Percentiles rank a stretch among this genome's conserved stretches.
Evolutionary conservation across 2,113 vertebrate genomes (phyloP).

Genomic region (Cavia porcellus): DNA sequence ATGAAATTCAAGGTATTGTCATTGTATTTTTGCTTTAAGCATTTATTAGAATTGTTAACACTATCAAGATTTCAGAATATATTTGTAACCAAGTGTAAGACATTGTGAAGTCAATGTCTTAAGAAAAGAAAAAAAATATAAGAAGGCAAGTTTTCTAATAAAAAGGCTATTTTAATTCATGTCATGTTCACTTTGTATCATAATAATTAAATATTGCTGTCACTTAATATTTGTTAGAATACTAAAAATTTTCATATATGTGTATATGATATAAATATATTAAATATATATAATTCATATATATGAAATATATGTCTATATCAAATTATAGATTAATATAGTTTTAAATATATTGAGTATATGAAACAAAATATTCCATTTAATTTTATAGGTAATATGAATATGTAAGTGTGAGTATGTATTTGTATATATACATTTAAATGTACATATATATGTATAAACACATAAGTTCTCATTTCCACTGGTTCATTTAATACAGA

Average conservation of each 20-base stretch:
- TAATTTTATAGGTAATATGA: neutral
- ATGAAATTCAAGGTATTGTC: neutral
- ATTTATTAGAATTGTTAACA: neutral
- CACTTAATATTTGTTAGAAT: neutral
- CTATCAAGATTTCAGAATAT: neutral
- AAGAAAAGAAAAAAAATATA: neutral
- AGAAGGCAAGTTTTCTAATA: neutral
- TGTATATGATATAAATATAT: neutral
- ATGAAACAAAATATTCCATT: neutral
- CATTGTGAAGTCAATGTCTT: neutral
- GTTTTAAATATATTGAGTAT: neutral
- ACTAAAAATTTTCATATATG: neutral
- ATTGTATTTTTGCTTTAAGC: neutral
- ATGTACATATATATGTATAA: neutral
- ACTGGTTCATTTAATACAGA: neutral
- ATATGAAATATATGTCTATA: neutral
- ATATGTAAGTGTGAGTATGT: neutral
- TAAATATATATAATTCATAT: neutral
- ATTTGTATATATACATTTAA: neutral
- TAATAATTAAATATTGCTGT: neutral
- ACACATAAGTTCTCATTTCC: neutral
- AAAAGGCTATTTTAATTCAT: neutral
- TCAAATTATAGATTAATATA: neutral
- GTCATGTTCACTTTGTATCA: neutral
- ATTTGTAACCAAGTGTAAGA: neutral